These are phyloP conservation scores for Plectropomus leopardus DNA, from an alignment of 2,113 vertebrate genomes.

Conservation along the genomic window DNA sequence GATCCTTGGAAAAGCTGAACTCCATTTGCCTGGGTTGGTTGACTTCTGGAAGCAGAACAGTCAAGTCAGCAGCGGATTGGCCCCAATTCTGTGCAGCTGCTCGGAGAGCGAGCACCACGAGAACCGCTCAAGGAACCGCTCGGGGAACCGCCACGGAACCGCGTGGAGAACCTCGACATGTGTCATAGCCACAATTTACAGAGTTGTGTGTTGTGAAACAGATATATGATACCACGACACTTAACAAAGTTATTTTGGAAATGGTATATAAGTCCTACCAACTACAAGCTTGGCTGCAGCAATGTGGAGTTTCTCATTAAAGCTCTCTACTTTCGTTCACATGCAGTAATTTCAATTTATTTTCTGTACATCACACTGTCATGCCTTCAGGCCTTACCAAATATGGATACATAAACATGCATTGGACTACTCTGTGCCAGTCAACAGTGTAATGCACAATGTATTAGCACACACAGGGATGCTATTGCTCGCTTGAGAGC, in stretches of 20 bases:
- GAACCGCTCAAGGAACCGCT: slow-evolving; percentile 76
- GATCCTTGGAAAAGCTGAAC: slow-evolving; percentile 83
- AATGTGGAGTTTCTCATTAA: slow-evolving; percentile 67
- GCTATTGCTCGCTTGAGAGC: background rate
- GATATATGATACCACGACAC: slow-evolving; percentile 81
- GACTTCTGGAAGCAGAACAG: slow-evolving; percentile 81
- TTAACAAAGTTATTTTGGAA: slow-evolving; percentile 86
- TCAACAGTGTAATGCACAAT: background rate
- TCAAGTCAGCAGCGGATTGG: slow-evolving; percentile 73
- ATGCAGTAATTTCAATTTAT: slow-evolving; percentile 16
- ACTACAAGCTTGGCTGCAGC: slow-evolving; percentile 51
- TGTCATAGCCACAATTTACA: slow-evolving; percentile 87
- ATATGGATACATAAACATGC: background rate
- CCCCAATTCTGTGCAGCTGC: slow-evolving; percentile 77
- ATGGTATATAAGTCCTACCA: slow-evolving; percentile 62
- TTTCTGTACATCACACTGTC: slow-evolving; percentile 24
- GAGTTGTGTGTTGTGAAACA: slow-evolving; percentile 85
- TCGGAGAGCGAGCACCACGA: slow-evolving; percentile 68
- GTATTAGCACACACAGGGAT: background rate
- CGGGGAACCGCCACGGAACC: slow-evolving; percentile 74
- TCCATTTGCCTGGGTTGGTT: slow-evolving; percentile 77
- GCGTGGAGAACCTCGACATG: slow-evolving; percentile 83
- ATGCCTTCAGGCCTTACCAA: slow-evolving; percentile 11
- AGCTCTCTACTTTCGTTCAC: slow-evolving; percentile 30
- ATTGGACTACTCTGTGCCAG: background rate